Percentiles rank a stretch among this genome's conserved stretches.
Conservation (phyloP, 1,140 invertebrate genomes). For the Euglossa dilemma region DNA sequence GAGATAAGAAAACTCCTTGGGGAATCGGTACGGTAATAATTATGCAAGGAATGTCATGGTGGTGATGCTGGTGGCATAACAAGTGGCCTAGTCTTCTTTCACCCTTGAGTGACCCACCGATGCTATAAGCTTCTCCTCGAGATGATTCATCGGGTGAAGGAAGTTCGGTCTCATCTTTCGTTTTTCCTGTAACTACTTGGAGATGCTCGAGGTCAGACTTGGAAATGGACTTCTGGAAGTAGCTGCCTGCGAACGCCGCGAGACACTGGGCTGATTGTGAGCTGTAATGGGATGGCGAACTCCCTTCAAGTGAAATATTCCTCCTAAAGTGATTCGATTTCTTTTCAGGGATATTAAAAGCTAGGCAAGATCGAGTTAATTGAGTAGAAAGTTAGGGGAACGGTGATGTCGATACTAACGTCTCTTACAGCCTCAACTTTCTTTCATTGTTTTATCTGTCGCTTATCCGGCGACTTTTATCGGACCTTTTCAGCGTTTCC, state of each 20-base stretch:
- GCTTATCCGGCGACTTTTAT: neutral
- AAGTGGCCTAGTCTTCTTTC: conserved; percentile 52
- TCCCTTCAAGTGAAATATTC: conserved; percentile 1
- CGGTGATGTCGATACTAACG: neutral
- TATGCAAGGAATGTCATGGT: conserved; percentile 60
- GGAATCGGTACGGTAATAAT: conserved; percentile 55
- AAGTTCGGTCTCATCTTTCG: conserved; percentile 17
- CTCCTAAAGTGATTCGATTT: conserved; percentile 12
- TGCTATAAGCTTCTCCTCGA: conserved; percentile 31
- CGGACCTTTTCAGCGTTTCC: too few species aligned
- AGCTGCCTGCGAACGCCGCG: conserved; percentile 30
- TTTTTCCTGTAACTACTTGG: neutral
- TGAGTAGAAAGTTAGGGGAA: conserved; percentile 12
- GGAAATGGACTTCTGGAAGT: conserved; percentile 35
- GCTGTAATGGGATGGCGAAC: conserved; percentile 22
- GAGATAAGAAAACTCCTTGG: conserved; percentile 56
- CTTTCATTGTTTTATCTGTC: neutral
- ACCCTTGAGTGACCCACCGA: conserved; percentile 32
- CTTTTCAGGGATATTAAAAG: conserved; percentile 23
- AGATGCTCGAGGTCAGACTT: conserved; percentile 24
- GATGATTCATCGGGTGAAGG: conserved; percentile 53
- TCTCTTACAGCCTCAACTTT: neutral
- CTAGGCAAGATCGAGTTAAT: conserved; percentile 22
- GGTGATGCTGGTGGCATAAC: conserved; percentile 48
- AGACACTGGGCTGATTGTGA: conserved; percentile 14